Evolutionary conservation across 2,797 vertebrate species (phyloP), one percentile per base, ranked within the genome.

Genomic region (Manis crassicaudata): DNA sequence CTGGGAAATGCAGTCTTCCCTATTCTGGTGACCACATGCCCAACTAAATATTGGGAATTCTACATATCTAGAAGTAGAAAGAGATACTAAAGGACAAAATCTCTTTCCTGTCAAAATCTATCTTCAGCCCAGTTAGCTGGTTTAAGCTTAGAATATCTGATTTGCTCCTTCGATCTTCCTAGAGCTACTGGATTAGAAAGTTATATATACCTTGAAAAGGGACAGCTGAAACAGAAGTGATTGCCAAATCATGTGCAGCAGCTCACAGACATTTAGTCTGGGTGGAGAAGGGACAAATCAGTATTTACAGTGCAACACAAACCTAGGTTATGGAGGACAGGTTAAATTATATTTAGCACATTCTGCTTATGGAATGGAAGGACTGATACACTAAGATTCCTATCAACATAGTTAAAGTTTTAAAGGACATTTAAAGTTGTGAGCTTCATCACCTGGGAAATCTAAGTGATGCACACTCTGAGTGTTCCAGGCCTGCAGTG

Each of bases 81-180:
- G 20, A 86, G n/a, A 89, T 13, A 14, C 18, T 7, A 18, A 85
- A 94, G 58, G 83, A 25, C 58, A 80, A 63, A 10, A 32, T 76
- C 27, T 50, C 56, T 92, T 46, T 67, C 50, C 88, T 25, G 16
- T 50, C 50, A 82, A 37, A 77, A 43, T 27, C 50, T 37, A 7
- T 65, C 60, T 84, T 82, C 77, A 82, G 54, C 60, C 14, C 37
- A 52, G 21, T 81, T 40, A 87, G 92, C 23, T 90, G 81, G 62
- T 35, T 92, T n/a, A 77, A 87, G 76, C 21, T 67, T 63, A n/a
- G 63, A 62, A 52, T 79, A 76, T 43, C 56, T 88, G 54, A 65
- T 82, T 95, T 95, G 82, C 50, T 90, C 46, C 35, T 76, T 50
- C 77, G 56, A 58, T 89, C 63, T 90, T 92, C 40, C 54, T 50